Evolutionary conservation across 2,113 vertebrate species (phyloP).

Genomic region (Sceloporus undulatus): DNA sequence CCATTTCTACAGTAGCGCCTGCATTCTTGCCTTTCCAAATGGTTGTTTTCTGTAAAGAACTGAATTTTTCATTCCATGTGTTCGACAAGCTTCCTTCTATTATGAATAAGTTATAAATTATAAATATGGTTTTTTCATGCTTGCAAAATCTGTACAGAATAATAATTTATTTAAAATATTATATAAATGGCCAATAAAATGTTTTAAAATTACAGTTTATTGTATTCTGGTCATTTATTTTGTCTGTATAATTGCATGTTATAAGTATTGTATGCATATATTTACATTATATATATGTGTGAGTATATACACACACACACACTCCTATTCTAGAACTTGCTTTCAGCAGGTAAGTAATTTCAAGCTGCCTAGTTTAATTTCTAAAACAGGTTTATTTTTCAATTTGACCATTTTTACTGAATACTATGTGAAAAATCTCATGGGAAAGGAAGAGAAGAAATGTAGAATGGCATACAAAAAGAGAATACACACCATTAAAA

Average conservation of each 20-base stretch:
- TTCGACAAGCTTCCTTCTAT: slow-evolving; percentile 96
- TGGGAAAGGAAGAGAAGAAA: background rate
- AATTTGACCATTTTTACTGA: slow-evolving; percentile 13
- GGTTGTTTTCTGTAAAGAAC: slow-evolving; percentile 89
- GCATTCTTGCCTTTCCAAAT: slow-evolving; percentile 90
- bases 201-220: background rate
- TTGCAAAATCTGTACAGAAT: background rate
- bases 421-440: slow-evolving; percentile 5
- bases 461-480: background rate
- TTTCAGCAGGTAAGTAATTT: slow-evolving; percentile 20
- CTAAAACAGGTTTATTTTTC: background rate
- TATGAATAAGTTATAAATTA: slow-evolving; percentile 58
- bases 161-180: background rate
- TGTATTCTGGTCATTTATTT: background rate
- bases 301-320: background rate
- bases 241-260: background rate
- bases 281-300: background rate
- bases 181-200: slow-evolving; percentile 14
- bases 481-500: background rate
- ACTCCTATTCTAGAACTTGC: background rate
- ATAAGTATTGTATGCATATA: background rate
- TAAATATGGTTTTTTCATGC: slow-evolving; percentile 1
- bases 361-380: slow-evolving; percentile 26
- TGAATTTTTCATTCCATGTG: slow-evolving; percentile 97
- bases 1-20: slow-evolving; percentile 88